Base-by-base conservation (phyloP, 2,113 vertebrate species). In the Tapirus terrestris region DNA sequence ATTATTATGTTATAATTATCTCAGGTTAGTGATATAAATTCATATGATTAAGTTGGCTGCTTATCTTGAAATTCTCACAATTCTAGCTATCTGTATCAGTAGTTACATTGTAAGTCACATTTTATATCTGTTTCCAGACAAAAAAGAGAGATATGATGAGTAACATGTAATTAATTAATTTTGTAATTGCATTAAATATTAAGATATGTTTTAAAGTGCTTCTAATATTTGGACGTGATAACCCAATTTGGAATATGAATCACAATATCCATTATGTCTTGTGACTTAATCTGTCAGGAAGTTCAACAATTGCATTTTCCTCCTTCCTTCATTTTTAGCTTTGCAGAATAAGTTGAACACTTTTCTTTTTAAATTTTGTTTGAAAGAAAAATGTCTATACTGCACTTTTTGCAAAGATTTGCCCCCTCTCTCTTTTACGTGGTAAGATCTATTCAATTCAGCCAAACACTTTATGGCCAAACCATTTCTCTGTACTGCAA, bases 401-500 rank as follows among this genome's bases (percentile, higher is more conserved):
- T 65, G 21, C 70, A 43, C 27, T 39, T 93, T 86, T 98, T 91
- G 77, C n/a, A 53, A 93, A 91, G 23, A 95, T 94, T 45, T 93
- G 56, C 7, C 33, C 20, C 61, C 5, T 88, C 8, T 89, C 2
- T 51, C 29, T 89, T 1, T 51, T 31, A 31, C 14, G 82, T 61
- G 36, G 6, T 63, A 92, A 90, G 87, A 90, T 75, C 67, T 76
- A 27, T 77, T 95, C 27, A 82, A 8, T 89, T 90, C 14, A 43
- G 48, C n/a, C 23, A 67, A 79, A 18, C 67, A 60, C 20, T 72
- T 48, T 58, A 53, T 72, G 51, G 12, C 31, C 39, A 94, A 96
- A 58, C 14, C 51, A 21, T 91, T 91, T 95, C 33, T 92, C 68
- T 77, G 1, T 83, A 68, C 12, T 72, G 25, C 60, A 91, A 58